These are phyloP conservation scores for Laterallus jamaicensis DNA, from an alignment of 2,113 vertebrate species.

Conservation along the genomic window DNA sequence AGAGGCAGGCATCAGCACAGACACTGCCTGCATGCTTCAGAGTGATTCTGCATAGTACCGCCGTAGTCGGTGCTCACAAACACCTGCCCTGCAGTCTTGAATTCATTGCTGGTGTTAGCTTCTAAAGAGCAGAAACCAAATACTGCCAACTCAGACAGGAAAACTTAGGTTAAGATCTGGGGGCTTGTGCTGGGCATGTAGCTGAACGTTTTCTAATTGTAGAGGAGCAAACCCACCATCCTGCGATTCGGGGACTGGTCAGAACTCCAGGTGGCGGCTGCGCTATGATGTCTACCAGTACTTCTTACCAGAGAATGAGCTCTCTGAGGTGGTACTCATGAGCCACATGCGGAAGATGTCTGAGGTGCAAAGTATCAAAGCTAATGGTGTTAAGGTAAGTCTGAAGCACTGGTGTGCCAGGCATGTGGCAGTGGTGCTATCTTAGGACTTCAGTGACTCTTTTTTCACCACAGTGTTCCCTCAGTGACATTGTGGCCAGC, in stretches of 20 bases:
- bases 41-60: background rate
- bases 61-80: background rate
- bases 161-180: background rate
- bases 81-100: background rate
- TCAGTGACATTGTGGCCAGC: background rate
- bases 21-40: background rate
- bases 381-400: constrained; percentile 79
- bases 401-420: too few relatives aligned
- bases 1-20: background rate
- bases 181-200: background rate
- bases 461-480: background rate
- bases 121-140: background rate
- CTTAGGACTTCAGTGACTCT: too few relatives aligned
- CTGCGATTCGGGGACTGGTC: constrained; percentile 73
- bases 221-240: constrained; percentile 76
- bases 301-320: constrained; percentile 87
- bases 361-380: constrained; percentile 66
- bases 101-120: background rate
- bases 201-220: constrained; percentile 3
- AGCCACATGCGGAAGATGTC: constrained; percentile 79
- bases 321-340: constrained; percentile 80
- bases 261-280: constrained; percentile 80
- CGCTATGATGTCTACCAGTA: constrained; percentile 91
- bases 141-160: background rate
- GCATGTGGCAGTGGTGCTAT: background rate